A percentile compares a stretch with the other conserved stretches of the same genome.
Evolutionary conservation across 2,113 vertebrate genomes (phyloP).

Genomic region (rat (Rattus norvegicus)): GRCr8 NC_086024.1:47500501-47501000

Average conservation of each 20-base stretch:
- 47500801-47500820: conserved; percentile 72
- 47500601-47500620: conserved; percentile 57
- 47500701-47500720: conserved; percentile 58
- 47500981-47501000: not conserved
- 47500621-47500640: conserved; percentile 48
- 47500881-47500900: conserved; percentile 46
- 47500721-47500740: conserved; percentile 68
- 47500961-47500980: rapidly evolving
- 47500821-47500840: conserved; percentile 55
- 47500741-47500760: conserved; percentile 53
- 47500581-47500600: conserved; percentile 64
- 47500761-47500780: conserved; percentile 75
- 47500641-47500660: conserved; percentile 66
- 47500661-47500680: conserved; percentile 70
- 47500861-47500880: conserved; percentile 34
- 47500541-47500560: conserved; percentile 83
- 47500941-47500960: rapidly evolving
- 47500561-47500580: conserved; percentile 78
- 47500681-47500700: conserved; percentile 64
- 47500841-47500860: conserved; percentile 76
- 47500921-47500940: not conserved
- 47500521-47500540: conserved; percentile 86
- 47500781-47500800: conserved; percentile 67
- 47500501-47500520: conserved; percentile 91
- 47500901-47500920: not conserved